Base-by-base conservation (phyloP, 1,140 invertebrate species). In the Heterodera carotae region DNA sequence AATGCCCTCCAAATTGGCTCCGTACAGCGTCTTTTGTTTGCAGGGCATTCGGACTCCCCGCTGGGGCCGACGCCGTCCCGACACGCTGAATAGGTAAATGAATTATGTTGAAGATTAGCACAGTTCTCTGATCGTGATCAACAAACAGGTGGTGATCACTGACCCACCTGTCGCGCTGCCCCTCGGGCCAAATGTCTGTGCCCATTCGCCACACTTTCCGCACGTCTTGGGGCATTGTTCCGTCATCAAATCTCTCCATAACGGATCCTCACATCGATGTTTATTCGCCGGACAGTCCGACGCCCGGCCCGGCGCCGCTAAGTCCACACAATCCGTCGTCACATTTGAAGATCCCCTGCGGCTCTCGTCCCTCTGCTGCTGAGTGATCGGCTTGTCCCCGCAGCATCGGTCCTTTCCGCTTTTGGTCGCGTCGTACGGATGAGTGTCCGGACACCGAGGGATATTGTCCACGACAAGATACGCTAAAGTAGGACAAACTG, bases 221-320 rank as follows among this genome's bases (percentile, higher is more conserved):
- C 72, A 74, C n/a, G 72, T 74, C 39, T 59, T 59, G 25, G 72
- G 72, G 27, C 72, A 74, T 62, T 74, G 48, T 62, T 62, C 56
- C 59, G 43, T 62, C 72, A 74, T 74, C 36, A 74, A 74, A 29
- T 56, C 48, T 29, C 39, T 62, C 72, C 72, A 74, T 29, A 74
- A 31, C 64, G 56, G 36, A 15, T 74, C 72, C 31, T 74, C 59
- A 62, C 72, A 74, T 31, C 72, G 33, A 29, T 56, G 27, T n/a
- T 64, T 74, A 34, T 74, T 74, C 64, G 27, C n/a, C 64, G 72
- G 72, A 34, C 72, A 74, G 39, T 74, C 72, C 33, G 72, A 66
- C 36, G 18, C 2, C 10, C 29, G 59, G 4, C 72, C 72, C 10
- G 72, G 27, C 25, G 56, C 72, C 39, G 72, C 33, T 34, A 74